These are phyloP conservation scores for Phrynosoma blainvillii DNA, from an alignment of 2,113 vertebrate species.

Conservation along the genomic window DNA sequence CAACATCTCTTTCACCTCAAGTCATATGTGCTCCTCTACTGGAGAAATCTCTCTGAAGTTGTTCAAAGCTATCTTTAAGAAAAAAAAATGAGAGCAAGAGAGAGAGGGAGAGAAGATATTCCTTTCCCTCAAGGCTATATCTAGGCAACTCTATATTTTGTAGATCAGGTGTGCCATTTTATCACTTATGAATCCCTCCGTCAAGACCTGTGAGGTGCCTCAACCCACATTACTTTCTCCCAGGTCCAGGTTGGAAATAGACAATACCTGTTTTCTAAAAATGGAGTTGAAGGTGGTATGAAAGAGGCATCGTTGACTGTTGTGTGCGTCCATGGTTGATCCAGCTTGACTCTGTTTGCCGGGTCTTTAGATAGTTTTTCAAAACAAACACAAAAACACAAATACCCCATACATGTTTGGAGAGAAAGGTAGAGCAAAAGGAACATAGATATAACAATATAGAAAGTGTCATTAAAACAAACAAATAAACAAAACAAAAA, in stretches of 20 bases:
- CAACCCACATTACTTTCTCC: background rate
- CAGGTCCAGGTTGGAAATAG: background rate
- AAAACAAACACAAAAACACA: background rate
- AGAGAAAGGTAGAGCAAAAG: background rate
- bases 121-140: constrained; percentile 6
- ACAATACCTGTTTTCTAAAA: background rate
- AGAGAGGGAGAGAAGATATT: background rate
- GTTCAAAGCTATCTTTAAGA: constrained; percentile 71
- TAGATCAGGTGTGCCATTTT: constrained; percentile 2
- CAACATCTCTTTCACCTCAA: constrained; percentile 74
- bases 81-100: background rate
- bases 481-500: no score
- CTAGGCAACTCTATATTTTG: constrained; percentile 44
- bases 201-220: background rate
- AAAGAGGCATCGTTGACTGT: background rate
- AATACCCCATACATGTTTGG: background rate
- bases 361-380: background rate
- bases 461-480: background rate
- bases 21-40: constrained; percentile 76
- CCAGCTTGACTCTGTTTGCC: background rate
- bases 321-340: background rate
- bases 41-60: constrained; percentile 80
- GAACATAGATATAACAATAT: background rate
- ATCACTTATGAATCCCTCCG: background rate
- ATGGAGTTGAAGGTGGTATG: background rate